These are phyloP conservation scores for Clavelina lepadiformis DNA, from an alignment of 23 tunicate genomes.

Conservation along the genomic window DNA sequence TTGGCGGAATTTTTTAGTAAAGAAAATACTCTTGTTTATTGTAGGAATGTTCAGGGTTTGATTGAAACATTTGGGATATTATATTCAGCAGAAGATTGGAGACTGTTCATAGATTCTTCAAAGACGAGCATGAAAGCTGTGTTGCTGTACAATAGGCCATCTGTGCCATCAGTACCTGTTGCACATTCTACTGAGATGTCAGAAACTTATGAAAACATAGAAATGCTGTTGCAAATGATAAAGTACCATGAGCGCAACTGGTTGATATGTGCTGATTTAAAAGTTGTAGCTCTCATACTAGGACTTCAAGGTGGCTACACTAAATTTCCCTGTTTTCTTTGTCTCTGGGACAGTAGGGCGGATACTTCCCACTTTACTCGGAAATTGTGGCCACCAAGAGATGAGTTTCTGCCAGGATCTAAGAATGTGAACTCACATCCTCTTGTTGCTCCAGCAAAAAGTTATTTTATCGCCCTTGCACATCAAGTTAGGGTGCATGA, in stretches of 20 bases:
- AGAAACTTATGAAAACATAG: conserved; percentile 22
- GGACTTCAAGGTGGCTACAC: too few species aligned
- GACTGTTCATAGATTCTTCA: conserved; percentile 17
- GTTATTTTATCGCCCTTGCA: too few species aligned
- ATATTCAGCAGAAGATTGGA: conserved; percentile 24
- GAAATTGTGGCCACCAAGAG: conserved; percentile 7
- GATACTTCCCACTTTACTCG: conserved; percentile 2
- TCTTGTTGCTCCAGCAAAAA: too few species aligned
- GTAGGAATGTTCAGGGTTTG: conserved; percentile 6
- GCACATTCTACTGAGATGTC: conserved; percentile 12
- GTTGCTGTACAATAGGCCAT: conserved; percentile 13
- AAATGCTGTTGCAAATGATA: conserved; percentile 11
- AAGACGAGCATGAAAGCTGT: conserved; percentile 30
- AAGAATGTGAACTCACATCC: too few species aligned
- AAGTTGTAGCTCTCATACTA: too few species aligned
- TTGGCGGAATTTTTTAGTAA: too few species aligned
- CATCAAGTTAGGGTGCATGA: too few species aligned
- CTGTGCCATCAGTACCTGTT: conserved; percentile 1
- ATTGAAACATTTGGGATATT: conserved; percentile 20
- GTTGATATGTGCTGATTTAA: too few species aligned
- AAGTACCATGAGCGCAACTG: too few species aligned
- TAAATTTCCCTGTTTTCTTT: too few species aligned
- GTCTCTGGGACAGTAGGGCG: conserved; percentile 18
- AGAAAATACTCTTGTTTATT: too few species aligned
- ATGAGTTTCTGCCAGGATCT: too few species aligned